A percentile compares a stretch with the other conserved stretches of the same genome.
Evolutionary conservation across 2,797 vertebrate species (phyloP).

Genomic region (Saxicola maurus): DNA sequence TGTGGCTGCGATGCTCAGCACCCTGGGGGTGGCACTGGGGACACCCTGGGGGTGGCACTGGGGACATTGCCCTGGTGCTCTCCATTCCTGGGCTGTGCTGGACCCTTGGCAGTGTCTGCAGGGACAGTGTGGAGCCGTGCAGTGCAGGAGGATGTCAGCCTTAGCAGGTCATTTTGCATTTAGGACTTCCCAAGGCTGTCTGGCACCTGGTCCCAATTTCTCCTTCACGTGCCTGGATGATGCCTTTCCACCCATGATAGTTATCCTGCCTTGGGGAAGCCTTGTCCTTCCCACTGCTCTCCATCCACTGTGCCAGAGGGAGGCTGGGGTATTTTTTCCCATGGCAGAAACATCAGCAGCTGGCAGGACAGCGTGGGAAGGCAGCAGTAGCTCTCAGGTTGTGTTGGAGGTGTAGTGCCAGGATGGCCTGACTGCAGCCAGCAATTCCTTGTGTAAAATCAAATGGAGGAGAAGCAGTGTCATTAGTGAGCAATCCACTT

Average conservation of each 20-base stretch:
- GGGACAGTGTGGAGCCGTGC: fast-evolving
- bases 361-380: fast-evolving
- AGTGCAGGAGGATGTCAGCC: fast-evolving
- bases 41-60: background rate
- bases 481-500: background rate
- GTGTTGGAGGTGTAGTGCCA: fast-evolving
- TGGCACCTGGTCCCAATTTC: fast-evolving
- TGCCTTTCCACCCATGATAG: fast-evolving
- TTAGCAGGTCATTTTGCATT: background rate
- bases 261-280: background rate
- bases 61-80: background rate
- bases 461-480: background rate
- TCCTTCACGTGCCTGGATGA: fast-evolving
- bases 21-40: background rate
- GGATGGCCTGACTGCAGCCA: background rate
- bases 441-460: background rate
- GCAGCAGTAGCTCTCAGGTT: background rate
- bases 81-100: background rate
- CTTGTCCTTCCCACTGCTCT: fast-evolving
- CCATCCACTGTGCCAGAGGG: fast-evolving
- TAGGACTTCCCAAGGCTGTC: background rate
- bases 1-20: fast-evolving
- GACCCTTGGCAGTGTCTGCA: background rate
- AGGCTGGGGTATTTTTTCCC: background rate
- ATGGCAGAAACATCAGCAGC: background rate